Evolutionary conservation across 2,888 invertebrate species (phyloP).

Genomic region (Mechanitis messenoides): DNA sequence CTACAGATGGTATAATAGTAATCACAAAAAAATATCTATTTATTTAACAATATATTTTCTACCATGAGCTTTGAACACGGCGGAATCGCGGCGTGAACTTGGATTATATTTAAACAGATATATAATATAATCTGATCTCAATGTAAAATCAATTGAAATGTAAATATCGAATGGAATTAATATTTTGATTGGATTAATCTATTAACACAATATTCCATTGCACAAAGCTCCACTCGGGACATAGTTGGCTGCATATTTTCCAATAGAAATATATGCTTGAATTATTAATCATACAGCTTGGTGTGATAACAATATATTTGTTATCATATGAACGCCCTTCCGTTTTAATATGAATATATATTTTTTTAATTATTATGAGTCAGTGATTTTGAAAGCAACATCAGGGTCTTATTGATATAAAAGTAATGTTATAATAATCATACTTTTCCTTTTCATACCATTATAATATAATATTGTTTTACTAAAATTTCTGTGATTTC

Average conservation of each 20-base stretch:
- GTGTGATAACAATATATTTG: constrained; percentile 14
- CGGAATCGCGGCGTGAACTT: too few relatives aligned
- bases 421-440: too few relatives aligned
- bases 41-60: too few relatives aligned
- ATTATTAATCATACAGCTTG: constrained; percentile 11
- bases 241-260: constrained; percentile 24
- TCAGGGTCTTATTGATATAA: neutral
- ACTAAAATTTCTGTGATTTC: too few relatives aligned
- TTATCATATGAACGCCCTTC: neutral
- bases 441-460: too few relatives aligned
- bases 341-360: neutral
- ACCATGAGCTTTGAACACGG: too few relatives aligned
- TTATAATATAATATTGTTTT: too few relatives aligned
- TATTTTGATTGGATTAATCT: constrained; percentile 75
- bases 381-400: too few relatives aligned
- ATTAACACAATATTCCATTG: constrained; percentile 65
- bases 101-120: too few relatives aligned
- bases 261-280: constrained; percentile 20
- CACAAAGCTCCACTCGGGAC: constrained; percentile 49
- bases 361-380: too few relatives aligned
- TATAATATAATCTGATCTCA: constrained; percentile 34
- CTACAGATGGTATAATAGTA: too few relatives aligned
- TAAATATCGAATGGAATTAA: constrained; percentile 69
- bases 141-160: constrained; percentile 65
- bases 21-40: too few relatives aligned